phyloP scores from a whole-genome alignment of 1,140 invertebrate species.

The Pinna nobilis region DNA sequence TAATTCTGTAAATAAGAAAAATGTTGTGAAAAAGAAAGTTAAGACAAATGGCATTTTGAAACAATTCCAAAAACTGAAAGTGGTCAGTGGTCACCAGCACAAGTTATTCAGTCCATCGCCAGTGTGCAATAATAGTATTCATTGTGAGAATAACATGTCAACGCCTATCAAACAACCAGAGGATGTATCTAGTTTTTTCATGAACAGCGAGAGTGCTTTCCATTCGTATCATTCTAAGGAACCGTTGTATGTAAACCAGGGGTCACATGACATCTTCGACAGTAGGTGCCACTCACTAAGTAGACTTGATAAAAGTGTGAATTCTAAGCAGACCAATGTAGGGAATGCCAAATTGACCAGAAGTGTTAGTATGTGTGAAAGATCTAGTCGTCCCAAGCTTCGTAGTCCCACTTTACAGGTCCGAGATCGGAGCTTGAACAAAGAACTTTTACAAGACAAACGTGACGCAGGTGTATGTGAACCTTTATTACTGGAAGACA shows the following conservation, averaged over 20 bases:
- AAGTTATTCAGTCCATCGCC: conserved; percentile 14
- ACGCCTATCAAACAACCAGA: background rate
- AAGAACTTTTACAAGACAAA: background rate
- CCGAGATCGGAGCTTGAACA: background rate
- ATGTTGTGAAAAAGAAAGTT: background rate
- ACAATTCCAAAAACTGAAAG: no score
- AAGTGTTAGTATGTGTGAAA: conserved; percentile 5
- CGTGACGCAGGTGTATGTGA: background rate
- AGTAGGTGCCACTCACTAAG: no score
- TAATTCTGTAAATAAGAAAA: conserved; percentile 30
- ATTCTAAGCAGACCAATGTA: no score
- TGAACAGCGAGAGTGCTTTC: conserved; percentile 13
- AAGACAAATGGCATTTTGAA: conserved; percentile 25
- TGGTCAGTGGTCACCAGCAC: no score
- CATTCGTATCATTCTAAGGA: background rate
- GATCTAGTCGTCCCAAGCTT: background rate
- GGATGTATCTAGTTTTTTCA: background rate
- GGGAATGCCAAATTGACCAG: background rate
- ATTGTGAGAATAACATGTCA: background rate
- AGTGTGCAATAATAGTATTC: background rate
- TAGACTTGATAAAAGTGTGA: no score
- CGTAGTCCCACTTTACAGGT: conserved; percentile 14
- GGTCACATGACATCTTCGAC: no score
- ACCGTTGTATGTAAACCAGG: no score
- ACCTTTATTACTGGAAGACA: conserved; percentile 24